Base-by-base conservation (phyloP, 2,888 invertebrate genomes). In the Andricus curvator region DNA sequence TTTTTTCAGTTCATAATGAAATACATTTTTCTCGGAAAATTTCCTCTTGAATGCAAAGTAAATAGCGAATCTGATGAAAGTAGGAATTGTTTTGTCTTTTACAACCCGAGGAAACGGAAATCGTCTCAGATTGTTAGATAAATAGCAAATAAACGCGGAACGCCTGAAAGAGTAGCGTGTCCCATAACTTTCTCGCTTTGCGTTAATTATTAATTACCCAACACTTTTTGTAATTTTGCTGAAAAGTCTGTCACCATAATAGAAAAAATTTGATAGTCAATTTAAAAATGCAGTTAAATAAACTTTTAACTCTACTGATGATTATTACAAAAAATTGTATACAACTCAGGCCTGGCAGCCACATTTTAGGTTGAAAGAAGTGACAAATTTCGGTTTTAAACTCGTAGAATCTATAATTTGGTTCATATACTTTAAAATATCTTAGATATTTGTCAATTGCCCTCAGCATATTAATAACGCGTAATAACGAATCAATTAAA, bases 11-110 rank as follows among this genome's bases (percentile, higher is more conserved):
- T n/a, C n/a, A 20, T 20, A 51, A 6, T 51, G 13, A 15, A 44
- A 56, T 62, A 25, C 25, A 22, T 9, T 13, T 2, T 62, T n/a
- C 25, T 25, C 15, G 4, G 22, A 15, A 62, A 62, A 62, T 29
- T 62, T 25, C 15, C 15, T 62, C 62, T 13, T 62, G 17, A 62
- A 25, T 62, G 25, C 25, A 62, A 25, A 62, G 62, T 62, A 6
- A 62, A 56, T n/a, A 13, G 51, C 20, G n/a, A 56, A 56, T 74
- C 33, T 11, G 74, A 74, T 56, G 74, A 74, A 74, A 74, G 74
- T 74, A 74, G 74, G 37, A 56, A 56, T 51, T 74, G 74, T 74
- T 74, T 74, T 74, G 74, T 74, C 33, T 74, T 74, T 74, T 25
- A 74, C 37, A 56, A 74, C 13, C 33, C 6, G 51, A 74, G 74